Percentiles rank a stretch among this genome's conserved stretches.
Conservation (phyloP, 2,888 invertebrate genomes). For the Eristalinus sepulchralis region DNA sequence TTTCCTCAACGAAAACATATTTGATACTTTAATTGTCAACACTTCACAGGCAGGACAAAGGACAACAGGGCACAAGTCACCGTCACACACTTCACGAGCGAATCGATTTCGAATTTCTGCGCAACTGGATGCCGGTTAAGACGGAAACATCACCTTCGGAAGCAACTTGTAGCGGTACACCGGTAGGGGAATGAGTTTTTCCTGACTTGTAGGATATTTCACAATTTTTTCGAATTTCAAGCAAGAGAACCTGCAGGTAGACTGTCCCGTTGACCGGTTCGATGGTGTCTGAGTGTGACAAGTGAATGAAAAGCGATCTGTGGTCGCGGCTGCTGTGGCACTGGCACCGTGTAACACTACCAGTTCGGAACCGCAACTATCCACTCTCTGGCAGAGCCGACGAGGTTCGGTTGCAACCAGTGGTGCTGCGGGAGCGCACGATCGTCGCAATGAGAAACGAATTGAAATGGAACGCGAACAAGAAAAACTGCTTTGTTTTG, state of each 20-base stretch:
- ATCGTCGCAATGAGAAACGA: slow-evolving; percentile 39
- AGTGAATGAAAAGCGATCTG: slow-evolving; percentile 34
- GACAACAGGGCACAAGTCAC: neutral
- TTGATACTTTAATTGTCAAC: neutral
- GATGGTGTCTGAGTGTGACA: slow-evolving; percentile 44
- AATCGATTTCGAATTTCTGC: neutral
- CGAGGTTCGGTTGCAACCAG: slow-evolving; percentile 61
- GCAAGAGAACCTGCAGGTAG: slow-evolving; percentile 4
- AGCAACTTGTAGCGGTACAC: neutral
- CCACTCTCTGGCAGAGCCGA: slow-evolving; percentile 49
- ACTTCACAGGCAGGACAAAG: neutral
- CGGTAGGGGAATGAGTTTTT: neutral
- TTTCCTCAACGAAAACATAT: slow-evolving; percentile 51
- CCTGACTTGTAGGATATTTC: neutral
- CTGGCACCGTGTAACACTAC: slow-evolving; percentile 36
- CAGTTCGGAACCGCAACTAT: slow-evolving; percentile 31
- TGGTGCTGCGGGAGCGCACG: slow-evolving; percentile 2
- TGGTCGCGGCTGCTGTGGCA: slow-evolving; percentile 11
- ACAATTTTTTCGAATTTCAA: neutral
- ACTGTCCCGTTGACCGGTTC: slow-evolving; percentile 53
- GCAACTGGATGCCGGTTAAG: neutral
- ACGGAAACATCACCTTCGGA: neutral
- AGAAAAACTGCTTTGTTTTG: neutral
- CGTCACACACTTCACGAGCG: neutral
- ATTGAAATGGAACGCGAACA: slow-evolving; percentile 42